Base-by-base conservation (phyloP, 2,797 vertebrate species). In the Nyctibius grandis region DNA sequence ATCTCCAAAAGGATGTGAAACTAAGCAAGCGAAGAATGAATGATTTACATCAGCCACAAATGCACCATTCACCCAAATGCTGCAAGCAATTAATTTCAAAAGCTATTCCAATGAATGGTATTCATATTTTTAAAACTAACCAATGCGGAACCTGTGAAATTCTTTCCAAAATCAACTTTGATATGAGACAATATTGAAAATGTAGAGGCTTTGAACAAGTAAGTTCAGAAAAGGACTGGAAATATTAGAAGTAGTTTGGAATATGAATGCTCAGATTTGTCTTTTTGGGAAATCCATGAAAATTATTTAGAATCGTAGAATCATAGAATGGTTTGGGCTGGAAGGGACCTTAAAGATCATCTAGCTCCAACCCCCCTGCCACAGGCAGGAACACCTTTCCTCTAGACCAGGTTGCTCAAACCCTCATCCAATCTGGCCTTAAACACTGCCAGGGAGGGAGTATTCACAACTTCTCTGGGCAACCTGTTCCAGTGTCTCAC, bases 81-180 rank as follows among this genome's bases (percentile, higher is more conserved):
- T 90, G 51, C 89, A 94, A 89, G 74, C 33, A 89, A 86, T 88
- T 94, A 3, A 73, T 95, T 97, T 95, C 53, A 87, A 88, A 97
- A 85, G 57, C 44, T 80, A n/a, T 94, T 96, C 65, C 85, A 74
- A 85, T 78, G 76, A 96, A 89, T 38, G 31, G 33, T n/a, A 94
- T 92, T 80, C 94, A 73, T 88, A 81, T 61, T 59, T 88, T 47
- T 76, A 64, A 96, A 96, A 84, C 60, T 57, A 94, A 96, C 31
- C 21, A 61, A 50, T 48, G 40, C 83, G 61, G 40, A 81, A 86
- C 21, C 44, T 74, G 67, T 40, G 77, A 89, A 15, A 23, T 48
- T 91, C 29, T 93, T 81, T 92, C 78, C 67, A 94, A 89, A 93
- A 88, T 36, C 82, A 60, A 80, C 53, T 82, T 70, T 90, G 57